Conservation (phyloP, 2,797 vertebrate species). For the Poeciliopsis paucimaculata region DNA sequence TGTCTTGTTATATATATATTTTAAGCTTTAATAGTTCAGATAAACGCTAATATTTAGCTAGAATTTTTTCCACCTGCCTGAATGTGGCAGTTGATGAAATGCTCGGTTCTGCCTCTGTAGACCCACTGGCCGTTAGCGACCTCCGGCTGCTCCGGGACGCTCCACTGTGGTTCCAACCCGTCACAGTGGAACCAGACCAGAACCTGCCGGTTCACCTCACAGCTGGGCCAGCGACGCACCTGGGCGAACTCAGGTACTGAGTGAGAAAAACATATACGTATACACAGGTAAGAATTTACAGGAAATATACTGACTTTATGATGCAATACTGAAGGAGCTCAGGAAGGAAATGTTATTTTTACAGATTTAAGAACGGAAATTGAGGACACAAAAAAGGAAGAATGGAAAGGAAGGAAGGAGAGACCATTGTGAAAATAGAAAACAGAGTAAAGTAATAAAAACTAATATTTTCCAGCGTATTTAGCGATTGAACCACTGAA, state of each 20-base stretch:
- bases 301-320: not conserved
- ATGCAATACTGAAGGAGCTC: not conserved
- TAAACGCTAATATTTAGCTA: not conserved
- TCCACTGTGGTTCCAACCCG: conserved; percentile 73
- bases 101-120: conserved; percentile 81
- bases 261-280: not conserved
- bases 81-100: conserved; percentile 82
- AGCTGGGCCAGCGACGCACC: conserved; percentile 78
- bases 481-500: not conserved
- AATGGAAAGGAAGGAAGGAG: not conserved
- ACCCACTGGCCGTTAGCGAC: conserved; percentile 76
- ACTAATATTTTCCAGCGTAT: too few species aligned
- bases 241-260: conserved; percentile 83
- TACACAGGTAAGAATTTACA: not conserved
- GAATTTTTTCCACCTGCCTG: conserved; percentile 59
- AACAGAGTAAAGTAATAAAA: not conserved
- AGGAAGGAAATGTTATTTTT: not conserved
- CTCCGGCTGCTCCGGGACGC: conserved; percentile 77
- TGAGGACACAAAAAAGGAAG: not conserved
- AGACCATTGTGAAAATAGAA: not conserved
- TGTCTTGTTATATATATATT: too few species aligned
- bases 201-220: conserved; percentile 80
- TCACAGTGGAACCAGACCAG: conserved; percentile 86
- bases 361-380: not conserved
- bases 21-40: not conserved